These are phyloP conservation scores for Hoplodrina blanda DNA, from an alignment of 2,888 invertebrate genomes.

Conservation along the genomic window DNA sequence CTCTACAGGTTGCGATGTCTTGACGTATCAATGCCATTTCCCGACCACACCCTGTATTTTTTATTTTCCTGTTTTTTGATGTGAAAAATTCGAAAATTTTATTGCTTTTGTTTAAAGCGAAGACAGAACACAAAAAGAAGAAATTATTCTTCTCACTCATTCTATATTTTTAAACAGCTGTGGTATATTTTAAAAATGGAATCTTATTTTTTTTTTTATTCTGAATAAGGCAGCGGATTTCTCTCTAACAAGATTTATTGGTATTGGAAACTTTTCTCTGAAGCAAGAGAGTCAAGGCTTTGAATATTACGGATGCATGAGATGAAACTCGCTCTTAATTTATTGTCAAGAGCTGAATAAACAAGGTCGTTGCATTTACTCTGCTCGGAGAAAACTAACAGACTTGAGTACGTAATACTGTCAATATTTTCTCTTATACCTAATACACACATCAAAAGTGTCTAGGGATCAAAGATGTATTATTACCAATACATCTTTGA, in stretches of 20 bases:
- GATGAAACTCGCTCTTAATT: conserved; percentile 20
- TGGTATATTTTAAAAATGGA: too few relatives aligned
- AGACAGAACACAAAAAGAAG: background rate
- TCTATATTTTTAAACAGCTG: background rate
- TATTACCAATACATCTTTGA: too few relatives aligned
- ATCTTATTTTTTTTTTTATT: background rate
- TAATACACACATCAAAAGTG: too few relatives aligned
- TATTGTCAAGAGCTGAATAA: conserved; percentile 11
- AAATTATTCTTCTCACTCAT: too few relatives aligned
- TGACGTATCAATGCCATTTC: conserved; percentile 67
- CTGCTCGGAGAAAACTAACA: conserved; percentile 2
- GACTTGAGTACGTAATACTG: background rate
- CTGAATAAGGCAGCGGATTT: background rate
- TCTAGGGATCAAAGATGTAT: too few relatives aligned
- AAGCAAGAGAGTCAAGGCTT: background rate
- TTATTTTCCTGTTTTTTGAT: conserved; percentile 26
- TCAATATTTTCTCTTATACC: too few relatives aligned
- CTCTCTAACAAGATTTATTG: conserved; percentile 23
- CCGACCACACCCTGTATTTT: conserved; percentile 79
- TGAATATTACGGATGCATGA: conserved; percentile 31
- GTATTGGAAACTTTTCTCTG: conserved; percentile 5
- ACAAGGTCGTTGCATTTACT: conserved; percentile 17
- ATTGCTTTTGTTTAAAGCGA: background rate
- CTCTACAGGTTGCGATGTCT: conserved; percentile 82
- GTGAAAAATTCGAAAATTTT: conserved; percentile 4